phyloP scores from a whole-genome alignment of 2,113 vertebrate species.

The Dipodomys spectabilis region DNA sequence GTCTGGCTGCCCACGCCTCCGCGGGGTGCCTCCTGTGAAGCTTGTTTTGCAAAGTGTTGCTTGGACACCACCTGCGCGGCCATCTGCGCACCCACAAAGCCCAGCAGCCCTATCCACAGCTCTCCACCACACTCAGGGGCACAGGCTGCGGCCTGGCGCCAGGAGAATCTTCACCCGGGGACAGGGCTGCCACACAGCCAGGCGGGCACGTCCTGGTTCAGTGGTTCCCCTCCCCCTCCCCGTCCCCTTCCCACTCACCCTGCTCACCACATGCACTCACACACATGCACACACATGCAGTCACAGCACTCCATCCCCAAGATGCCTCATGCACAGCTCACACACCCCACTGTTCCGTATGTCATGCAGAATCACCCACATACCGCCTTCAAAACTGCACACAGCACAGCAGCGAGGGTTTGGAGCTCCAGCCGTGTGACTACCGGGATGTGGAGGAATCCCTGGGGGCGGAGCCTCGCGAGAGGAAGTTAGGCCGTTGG shows the following conservation, averaged over 20 bases:
- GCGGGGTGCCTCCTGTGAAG: not conserved
- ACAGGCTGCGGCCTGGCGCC: not conserved
- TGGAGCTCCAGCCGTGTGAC: too few relatives aligned
- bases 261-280: rapidly evolving
- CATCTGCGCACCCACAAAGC: conserved; percentile 42
- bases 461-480: too few relatives aligned
- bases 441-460: too few relatives aligned
- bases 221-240: not conserved
- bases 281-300: not conserved
- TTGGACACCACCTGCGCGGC: conserved; percentile 53
- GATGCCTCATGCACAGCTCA: too few relatives aligned
- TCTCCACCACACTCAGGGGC: not conserved
- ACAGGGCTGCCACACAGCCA: not conserved
- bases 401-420: too few relatives aligned
- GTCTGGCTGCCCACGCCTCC: not conserved
- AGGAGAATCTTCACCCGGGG: not conserved
- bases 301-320: too few relatives aligned
- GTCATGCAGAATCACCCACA: not conserved
- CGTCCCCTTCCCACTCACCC: rapidly evolving
- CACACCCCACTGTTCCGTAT: too few relatives aligned
- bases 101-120: not conserved
- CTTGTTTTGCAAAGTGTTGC: conserved; percentile 55
- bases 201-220: not conserved
- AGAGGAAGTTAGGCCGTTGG: too few relatives aligned
- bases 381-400: not conserved